Percentiles rank a stretch among this genome's conserved stretches.
phyloP scores from a whole-genome alignment of 2,888 invertebrate species.

The Aethes cnicana region DNA sequence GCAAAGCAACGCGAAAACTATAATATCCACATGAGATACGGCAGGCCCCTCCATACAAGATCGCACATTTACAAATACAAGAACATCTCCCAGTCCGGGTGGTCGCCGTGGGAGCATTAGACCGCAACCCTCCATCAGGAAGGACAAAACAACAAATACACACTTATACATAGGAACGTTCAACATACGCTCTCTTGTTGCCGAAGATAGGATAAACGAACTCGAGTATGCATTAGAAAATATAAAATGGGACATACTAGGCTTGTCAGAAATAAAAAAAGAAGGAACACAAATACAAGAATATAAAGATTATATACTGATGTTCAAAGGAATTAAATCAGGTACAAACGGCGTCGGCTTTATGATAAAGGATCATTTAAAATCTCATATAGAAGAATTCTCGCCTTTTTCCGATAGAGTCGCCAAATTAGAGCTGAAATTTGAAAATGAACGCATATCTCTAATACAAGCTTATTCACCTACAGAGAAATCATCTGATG shows the following conservation, averaged over 20 bases:
- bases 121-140: not conserved
- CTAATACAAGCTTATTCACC: conserved; percentile 17
- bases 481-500: not conserved
- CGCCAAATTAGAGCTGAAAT: not conserved
- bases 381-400: not conserved
- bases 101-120: not conserved
- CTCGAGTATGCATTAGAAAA: not conserved
- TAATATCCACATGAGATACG: not conserved
- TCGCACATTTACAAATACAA: not conserved
- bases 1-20: not conserved
- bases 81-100: not conserved
- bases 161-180: not conserved
- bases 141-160: not conserved
- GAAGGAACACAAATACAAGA: not conserved
- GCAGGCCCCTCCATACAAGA: not conserved
- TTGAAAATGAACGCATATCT: not conserved
- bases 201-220: not conserved
- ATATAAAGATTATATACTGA: not conserved
- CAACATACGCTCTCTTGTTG: not conserved
- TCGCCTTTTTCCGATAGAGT: conserved; percentile 3
- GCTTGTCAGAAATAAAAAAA: not conserved
- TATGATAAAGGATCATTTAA: conserved; percentile 5
- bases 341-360: conserved; percentile 14
- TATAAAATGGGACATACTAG: not conserved
- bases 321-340: not conserved